Conservation (phyloP, 2,113 vertebrate genomes). For the Heterochromis multidens region DNA sequence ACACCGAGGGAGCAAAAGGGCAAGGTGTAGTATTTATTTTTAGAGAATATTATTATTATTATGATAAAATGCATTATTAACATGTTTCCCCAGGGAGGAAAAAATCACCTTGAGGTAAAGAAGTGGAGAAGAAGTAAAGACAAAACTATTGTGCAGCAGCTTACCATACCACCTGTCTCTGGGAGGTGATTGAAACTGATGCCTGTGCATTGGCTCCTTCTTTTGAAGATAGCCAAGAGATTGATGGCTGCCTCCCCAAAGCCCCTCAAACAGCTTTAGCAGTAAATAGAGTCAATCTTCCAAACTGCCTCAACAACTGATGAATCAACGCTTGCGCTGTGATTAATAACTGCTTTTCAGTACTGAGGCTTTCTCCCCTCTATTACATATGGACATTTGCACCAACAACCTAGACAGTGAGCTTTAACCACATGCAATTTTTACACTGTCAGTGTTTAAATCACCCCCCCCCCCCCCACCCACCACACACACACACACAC, state of each 20-base stretch:
- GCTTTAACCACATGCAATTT: neutral
- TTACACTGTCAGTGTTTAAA: neutral
- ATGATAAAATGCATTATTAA: slow-evolving; percentile 76
- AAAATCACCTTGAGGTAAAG: slow-evolving; percentile 74
- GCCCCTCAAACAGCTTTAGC: slow-evolving; percentile 71
- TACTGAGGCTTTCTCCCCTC: slow-evolving; percentile 14
- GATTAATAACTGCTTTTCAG: slow-evolving; percentile 75
- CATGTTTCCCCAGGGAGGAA: slow-evolving; percentile 54
- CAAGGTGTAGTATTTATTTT: slow-evolving; percentile 71
- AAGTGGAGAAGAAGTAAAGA: slow-evolving; percentile 11
- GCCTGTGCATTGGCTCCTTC: slow-evolving; percentile 64
- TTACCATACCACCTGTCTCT: slow-evolving; percentile 65
- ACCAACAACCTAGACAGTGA: neutral
- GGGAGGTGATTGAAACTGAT: slow-evolving; percentile 78
- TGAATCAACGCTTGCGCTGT: slow-evolving; percentile 68
- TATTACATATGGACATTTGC: slow-evolving; percentile 17
- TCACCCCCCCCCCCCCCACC: neutral
- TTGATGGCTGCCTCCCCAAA: slow-evolving; percentile 78
- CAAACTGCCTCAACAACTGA: slow-evolving; percentile 74
- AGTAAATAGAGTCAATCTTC: slow-evolving; percentile 82
- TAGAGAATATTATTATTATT: slow-evolving; percentile 74
- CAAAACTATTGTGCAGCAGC: slow-evolving; percentile 54
- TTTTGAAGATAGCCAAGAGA: slow-evolving; percentile 79
- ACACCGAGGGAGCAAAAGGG: slow-evolving; percentile 70
- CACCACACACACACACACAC: neutral